Percentiles rank a stretch among this genome's conserved stretches.
These are phyloP conservation scores for Choloepus hoffmanni DNA, from an alignment of 2,113 vertebrate genomes.

Conservation along the genomic window DNA sequence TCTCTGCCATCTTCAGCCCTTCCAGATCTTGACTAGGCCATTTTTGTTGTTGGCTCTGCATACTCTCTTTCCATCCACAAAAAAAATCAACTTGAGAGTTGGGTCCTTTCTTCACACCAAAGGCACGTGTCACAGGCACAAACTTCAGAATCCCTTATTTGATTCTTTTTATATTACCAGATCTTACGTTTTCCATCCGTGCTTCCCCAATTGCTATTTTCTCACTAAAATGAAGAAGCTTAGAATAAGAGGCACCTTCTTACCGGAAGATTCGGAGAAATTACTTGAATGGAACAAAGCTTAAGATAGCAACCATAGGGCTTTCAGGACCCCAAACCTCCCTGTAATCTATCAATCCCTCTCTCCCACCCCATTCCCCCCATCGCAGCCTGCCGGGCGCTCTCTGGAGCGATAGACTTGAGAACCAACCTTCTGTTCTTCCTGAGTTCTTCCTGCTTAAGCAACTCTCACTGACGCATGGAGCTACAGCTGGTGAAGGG, in stretches of 20 bases:
- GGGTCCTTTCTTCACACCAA: background rate
- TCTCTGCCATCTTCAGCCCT: background rate
- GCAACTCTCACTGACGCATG: background rate
- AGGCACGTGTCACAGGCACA: background rate
- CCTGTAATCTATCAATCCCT: background rate
- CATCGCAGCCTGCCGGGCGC: background rate
- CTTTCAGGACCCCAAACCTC: background rate
- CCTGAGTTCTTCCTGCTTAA: background rate
- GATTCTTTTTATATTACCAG: background rate
- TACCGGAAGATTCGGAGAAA: background rate
- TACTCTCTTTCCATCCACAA: background rate
- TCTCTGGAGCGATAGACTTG: background rate
- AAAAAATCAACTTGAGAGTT: background rate
- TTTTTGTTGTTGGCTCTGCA: background rate
- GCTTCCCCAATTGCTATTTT: background rate
- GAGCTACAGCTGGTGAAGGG: conserved; percentile 29
- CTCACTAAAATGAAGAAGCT: conserved; percentile 3
- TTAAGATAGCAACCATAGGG: background rate
- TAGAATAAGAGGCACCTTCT: background rate
- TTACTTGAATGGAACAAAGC: conserved; percentile 26
- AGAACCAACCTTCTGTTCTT: conserved; percentile 39
- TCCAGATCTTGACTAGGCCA: background rate
- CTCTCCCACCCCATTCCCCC: too few relatives aligned
- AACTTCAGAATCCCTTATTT: background rate
- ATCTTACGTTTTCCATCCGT: background rate